These are phyloP conservation scores for Carterocephalus palaemon DNA, from an alignment of 2,888 invertebrate species.

Conservation along the genomic window DNA sequence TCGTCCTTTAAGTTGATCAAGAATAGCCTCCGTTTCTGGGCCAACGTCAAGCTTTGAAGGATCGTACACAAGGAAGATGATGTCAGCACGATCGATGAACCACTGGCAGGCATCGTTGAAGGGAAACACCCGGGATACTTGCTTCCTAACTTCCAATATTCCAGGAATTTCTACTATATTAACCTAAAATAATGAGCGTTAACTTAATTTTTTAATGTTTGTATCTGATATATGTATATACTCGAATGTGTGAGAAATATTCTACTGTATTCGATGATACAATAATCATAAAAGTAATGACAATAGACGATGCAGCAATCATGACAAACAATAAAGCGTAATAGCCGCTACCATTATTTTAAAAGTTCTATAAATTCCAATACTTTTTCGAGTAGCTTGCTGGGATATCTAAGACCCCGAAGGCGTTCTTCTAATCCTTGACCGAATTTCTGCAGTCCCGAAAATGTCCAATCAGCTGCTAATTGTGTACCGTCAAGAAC, in stretches of 20 bases:
- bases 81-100: conserved; percentile 97
- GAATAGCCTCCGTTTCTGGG: conserved; percentile 95
- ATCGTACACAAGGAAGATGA: conserved; percentile 96
- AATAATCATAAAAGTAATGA: too few species aligned
- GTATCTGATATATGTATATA: too few species aligned
- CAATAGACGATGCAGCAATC: neutral
- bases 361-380: conserved; percentile 12
- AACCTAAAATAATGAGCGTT: conserved; percentile 77
- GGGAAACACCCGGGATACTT: conserved; percentile 94
- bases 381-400: conserved; percentile 93
- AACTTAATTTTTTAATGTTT: conserved; percentile 13
- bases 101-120: conserved; percentile 98
- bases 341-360: neutral
- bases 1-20: conserved; percentile 95
- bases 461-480: conserved; percentile 96
- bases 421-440: conserved; percentile 94
- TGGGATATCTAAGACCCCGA: conserved; percentile 88
- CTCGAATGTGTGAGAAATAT: too few species aligned
- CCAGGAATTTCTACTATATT: conserved; percentile 98
- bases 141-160: conserved; percentile 94
- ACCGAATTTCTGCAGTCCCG: conserved; percentile 96
- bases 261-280: too few species aligned
- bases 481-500: conserved; percentile 94
- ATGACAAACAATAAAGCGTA: neutral
- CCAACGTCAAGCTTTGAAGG: conserved; percentile 97